Percentiles rank a stretch among this genome's conserved stretches.
Conservation (phyloP, 2,113 vertebrate species). For the Condylura cristata region DNA sequence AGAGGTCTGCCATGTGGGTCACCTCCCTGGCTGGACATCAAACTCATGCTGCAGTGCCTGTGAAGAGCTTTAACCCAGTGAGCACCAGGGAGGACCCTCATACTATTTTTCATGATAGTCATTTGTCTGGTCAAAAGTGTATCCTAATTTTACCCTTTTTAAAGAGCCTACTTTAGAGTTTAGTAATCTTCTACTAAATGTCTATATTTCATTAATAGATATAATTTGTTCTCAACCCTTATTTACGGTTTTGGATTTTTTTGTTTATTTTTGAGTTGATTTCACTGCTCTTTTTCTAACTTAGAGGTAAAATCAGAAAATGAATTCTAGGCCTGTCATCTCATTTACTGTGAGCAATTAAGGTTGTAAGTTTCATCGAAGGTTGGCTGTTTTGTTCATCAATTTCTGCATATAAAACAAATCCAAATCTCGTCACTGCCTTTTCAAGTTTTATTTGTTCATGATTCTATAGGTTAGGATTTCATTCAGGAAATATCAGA, state of each 20-base stretch:
- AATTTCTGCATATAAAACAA: background rate
- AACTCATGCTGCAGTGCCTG: too few species aligned
- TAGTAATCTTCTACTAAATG: background rate
- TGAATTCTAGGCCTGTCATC: background rate
- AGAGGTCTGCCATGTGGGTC: too few species aligned
- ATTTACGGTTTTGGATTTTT: background rate
- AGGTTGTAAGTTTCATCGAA: background rate
- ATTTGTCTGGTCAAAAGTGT: background rate
- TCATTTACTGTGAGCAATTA: background rate
- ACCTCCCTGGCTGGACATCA: too few species aligned
- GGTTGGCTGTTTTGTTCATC: background rate
- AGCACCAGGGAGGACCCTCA: too few species aligned
- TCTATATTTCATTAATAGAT: background rate
- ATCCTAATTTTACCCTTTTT: background rate
- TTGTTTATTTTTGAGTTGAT: background rate
- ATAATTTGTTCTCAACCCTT: background rate
- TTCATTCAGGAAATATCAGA: background rate
- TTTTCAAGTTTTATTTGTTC: background rate
- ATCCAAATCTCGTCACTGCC: background rate
- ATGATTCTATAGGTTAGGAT: background rate
- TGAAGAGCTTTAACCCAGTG: too few species aligned
- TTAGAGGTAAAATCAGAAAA: background rate
- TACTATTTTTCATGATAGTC: background rate
- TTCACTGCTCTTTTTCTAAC: background rate
- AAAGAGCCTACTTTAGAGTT: background rate